A percentile compares a stretch with the other conserved stretches of the same genome.
phyloP scores from a whole-genome alignment of 2,113 vertebrate species.

The Cryptoleucopteryx plumbea region DNA sequence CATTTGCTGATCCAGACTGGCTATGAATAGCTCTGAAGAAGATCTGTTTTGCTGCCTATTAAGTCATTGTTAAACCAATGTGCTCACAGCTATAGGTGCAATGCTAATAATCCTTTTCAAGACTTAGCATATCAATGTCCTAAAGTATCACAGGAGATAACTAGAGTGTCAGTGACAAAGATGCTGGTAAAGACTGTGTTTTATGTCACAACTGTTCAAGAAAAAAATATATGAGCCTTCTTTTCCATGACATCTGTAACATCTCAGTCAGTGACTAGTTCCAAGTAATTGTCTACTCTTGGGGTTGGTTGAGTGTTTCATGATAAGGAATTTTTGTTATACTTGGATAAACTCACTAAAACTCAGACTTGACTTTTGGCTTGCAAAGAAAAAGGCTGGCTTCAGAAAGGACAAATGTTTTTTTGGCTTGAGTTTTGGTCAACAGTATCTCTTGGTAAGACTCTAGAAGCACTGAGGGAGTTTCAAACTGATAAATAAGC shows the following conservation, averaged over 20 bases:
- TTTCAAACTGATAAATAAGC: not conserved
- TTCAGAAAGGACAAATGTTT: not conserved
- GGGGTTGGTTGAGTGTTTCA: conserved; percentile 37
- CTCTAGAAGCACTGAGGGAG: not conserved
- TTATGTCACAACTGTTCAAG: not conserved
- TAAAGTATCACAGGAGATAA: not conserved
- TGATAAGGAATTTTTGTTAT: conserved; percentile 33
- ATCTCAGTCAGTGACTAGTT: conserved; percentile 28
- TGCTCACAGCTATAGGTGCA: not conserved
- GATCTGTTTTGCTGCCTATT: not conserved
- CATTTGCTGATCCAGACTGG: not conserved
- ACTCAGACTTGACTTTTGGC: conserved; percentile 13
- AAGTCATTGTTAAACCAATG: not conserved
- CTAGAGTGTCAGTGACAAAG: not conserved
- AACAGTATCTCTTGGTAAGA: not conserved
- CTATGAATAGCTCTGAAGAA: not conserved
- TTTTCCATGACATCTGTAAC: conserved; percentile 54
- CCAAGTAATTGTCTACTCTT: conserved; percentile 51
- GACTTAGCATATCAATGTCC: not conserved
- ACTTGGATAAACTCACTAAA: conserved; percentile 36
- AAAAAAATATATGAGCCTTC: not conserved
- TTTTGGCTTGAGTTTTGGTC: conserved; percentile 5
- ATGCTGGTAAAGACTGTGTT: not conserved
- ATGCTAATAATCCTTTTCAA: not conserved
- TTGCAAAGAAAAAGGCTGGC: not conserved